Percentiles rank a stretch among this genome's conserved stretches.
phyloP scores from a whole-genome alignment of 2,888 invertebrate genomes.

The Poecilus cupreus region DNA sequence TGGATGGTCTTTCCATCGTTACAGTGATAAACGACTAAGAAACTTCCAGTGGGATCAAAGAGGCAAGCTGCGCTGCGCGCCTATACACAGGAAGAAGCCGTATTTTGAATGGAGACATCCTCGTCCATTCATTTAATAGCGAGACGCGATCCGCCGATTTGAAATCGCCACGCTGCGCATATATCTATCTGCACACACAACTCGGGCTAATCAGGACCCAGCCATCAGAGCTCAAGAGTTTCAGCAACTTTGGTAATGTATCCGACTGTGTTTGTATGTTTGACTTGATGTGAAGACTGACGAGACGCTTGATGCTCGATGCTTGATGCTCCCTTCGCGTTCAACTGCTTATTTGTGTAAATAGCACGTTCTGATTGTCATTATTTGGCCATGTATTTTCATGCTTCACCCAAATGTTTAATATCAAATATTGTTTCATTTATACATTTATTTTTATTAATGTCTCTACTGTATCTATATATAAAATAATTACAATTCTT shows the following conservation, averaged over 20 bases:
- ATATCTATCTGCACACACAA: background rate
- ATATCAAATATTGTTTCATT: background rate
- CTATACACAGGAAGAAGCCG: background rate
- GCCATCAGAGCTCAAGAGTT: background rate
- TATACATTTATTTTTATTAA: background rate
- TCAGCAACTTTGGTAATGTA: slow-evolving; percentile 22
- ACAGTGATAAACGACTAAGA: slow-evolving; percentile 23
- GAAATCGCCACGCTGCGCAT: background rate
- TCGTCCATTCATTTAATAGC: slow-evolving; percentile 6
- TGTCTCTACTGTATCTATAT: too few species aligned
- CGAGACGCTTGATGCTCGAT: background rate
- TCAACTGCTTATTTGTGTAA: background rate
- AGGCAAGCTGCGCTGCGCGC: too few species aligned
- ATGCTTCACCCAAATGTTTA: background rate
- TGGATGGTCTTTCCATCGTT: slow-evolving; percentile 7
- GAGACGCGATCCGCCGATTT: background rate
- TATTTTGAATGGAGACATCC: background rate
- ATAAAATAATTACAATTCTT: too few species aligned
- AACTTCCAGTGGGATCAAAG: slow-evolving; percentile 41
- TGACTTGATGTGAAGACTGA: background rate
- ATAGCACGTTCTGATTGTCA: background rate
- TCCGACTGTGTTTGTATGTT: background rate
- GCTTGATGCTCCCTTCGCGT: too few species aligned
- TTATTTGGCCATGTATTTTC: background rate
- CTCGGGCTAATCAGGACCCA: background rate